Percentiles rank a stretch among this genome's conserved stretches.
phyloP scores from a whole-genome alignment of 1,140 invertebrate species.

The Phymastichus coffea region DNA sequence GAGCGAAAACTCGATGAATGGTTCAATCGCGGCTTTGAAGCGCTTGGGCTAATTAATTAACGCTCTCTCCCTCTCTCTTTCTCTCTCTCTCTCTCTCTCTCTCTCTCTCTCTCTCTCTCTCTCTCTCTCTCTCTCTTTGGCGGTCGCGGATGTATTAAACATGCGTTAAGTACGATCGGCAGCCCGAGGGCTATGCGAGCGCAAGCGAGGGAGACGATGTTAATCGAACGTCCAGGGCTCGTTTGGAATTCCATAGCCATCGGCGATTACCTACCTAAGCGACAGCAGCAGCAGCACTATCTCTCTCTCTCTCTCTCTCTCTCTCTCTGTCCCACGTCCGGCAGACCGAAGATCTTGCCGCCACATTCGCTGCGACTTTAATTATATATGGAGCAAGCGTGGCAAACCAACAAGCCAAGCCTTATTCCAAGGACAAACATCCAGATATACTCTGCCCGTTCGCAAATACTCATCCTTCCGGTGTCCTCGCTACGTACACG shows the following conservation, averaged over 20 bases:
- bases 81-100: background rate
- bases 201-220: slow-evolving; percentile 29
- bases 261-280: slow-evolving; percentile 16
- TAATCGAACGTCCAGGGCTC: slow-evolving; percentile 28
- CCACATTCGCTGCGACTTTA: slow-evolving; percentile 17
- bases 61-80: background rate
- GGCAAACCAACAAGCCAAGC: too few species aligned
- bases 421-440: too few species aligned
- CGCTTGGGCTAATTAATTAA: slow-evolving; percentile 15
- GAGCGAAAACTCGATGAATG: slow-evolving; percentile 11
- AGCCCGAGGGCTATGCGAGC: background rate
- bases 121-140: too few species aligned
- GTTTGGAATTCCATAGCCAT: slow-evolving; percentile 24
- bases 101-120: background rate
- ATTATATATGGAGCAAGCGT: slow-evolving; percentile 17
- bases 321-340: too few species aligned
- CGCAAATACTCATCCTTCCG: too few species aligned
- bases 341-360: too few species aligned
- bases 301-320: too few species aligned
- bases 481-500: too few species aligned
- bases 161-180: slow-evolving; percentile 27
- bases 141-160: slow-evolving; percentile 26
- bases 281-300: too few species aligned
- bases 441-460: too few species aligned
- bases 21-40: slow-evolving; percentile 3